Conservation (phyloP, 92 coral and sea anemone species). For the Porites divaricata region DNA sequence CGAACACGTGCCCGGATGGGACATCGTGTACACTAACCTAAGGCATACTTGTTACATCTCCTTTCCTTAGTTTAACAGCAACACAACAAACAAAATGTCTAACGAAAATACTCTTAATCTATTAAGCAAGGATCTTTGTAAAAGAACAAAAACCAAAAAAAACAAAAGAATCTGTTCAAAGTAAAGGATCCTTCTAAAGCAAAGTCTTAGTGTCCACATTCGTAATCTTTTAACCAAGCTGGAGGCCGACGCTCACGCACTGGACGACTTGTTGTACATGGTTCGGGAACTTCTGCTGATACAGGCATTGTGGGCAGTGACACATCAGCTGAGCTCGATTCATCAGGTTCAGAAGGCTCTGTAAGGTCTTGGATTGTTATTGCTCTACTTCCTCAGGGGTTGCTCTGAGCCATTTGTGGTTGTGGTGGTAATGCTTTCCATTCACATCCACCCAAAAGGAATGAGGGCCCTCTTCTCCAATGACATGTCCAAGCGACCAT, state of each 20-base stretch:
- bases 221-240: slow-evolving; percentile 22
- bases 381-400: slow-evolving; percentile 15
- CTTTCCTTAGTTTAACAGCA: slow-evolving; percentile 1
- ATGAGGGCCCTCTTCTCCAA: slow-evolving; percentile 35
- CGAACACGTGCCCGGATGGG: too few species aligned
- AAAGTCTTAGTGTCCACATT: neutral
- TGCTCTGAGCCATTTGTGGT: slow-evolving; percentile 21
- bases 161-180: neutral
- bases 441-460: slow-evolving; percentile 31
- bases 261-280: slow-evolving; percentile 15
- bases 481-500: slow-evolving; percentile 44
- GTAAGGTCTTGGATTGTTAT: neutral
- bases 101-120: neutral
- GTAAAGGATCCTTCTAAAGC: neutral
- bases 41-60: neutral
- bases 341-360: slow-evolving; percentile 1
- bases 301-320: too few species aligned
- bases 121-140: neutral
- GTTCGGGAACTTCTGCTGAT: slow-evolving; percentile 22
- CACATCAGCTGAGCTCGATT: too few species aligned
- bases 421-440: slow-evolving; percentile 19
- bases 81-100: neutral
- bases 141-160: neutral
- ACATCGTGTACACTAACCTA: too few species aligned
- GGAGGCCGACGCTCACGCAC: slow-evolving; percentile 12